A percentile compares a stretch with the other conserved stretches of the same genome.
Conservation (phyloP, 2,113 vertebrate genomes). For the Pampusana beccarii region DNA sequence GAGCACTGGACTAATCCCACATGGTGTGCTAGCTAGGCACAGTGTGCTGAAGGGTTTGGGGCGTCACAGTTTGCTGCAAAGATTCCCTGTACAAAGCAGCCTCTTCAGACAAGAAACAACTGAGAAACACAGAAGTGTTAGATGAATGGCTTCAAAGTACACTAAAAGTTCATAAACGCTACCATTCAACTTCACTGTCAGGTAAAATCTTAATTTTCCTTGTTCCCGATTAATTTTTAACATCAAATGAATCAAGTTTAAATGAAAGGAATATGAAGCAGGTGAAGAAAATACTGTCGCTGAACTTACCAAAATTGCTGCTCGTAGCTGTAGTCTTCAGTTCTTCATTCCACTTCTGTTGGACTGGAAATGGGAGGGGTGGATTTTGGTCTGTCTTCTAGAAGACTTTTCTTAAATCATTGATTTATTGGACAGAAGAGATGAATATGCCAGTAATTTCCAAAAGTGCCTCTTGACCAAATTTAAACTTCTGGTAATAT, state of each 20-base stretch:
- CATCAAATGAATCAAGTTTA: background rate
- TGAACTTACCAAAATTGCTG: background rate
- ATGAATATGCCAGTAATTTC: background rate
- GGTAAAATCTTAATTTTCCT: background rate
- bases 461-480: constrained; percentile 62
- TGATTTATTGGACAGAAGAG: background rate
- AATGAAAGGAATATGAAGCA: background rate
- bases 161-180: background rate
- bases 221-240: background rate
- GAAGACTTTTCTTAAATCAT: background rate
- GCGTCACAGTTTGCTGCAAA: background rate
- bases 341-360: background rate
- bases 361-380: background rate
- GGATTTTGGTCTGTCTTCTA: background rate
- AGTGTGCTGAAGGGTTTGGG: background rate
- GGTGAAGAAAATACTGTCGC: background rate
- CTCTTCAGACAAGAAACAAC: background rate
- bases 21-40: background rate
- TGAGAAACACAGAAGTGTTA: background rate
- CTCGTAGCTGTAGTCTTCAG: background rate
- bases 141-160: background rate
- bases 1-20: background rate
- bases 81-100: background rate
- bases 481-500: background rate
- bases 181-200: background rate